Evolutionary conservation across 1,140 invertebrate genomes (phyloP).

Genomic region (Alviniconcha marisindica): DNA sequence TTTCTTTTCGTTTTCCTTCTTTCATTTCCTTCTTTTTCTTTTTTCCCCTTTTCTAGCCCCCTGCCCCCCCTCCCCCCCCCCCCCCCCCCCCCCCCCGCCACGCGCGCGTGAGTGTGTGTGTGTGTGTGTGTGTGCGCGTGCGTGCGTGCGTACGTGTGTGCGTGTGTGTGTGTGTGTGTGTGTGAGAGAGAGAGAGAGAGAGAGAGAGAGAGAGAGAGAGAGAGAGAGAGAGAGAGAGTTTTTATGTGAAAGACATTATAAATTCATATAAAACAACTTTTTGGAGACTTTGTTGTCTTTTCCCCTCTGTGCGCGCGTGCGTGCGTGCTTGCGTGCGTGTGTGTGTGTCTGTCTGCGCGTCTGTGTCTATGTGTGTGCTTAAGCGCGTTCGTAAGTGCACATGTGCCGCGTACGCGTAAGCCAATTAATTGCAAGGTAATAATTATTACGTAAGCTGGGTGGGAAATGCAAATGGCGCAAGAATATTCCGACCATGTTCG

Average conservation of each 20-base stretch:
- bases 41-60: neutral
- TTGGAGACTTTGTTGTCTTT: too few species aligned
- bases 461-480: too few species aligned
- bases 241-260: neutral
- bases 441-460: too few species aligned
- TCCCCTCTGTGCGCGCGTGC: neutral
- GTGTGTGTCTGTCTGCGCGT: neutral
- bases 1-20: neutral
- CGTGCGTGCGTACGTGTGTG: neutral
- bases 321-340: neutral
- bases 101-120: neutral
- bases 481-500: too few species aligned
- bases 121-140: constrained; percentile 19
- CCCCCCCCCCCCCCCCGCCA: neutral
- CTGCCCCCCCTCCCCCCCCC: neutral
- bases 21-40: neutral
- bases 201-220: neutral
- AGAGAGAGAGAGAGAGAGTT: neutral
- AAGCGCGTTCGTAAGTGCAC: neutral
- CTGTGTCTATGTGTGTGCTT: neutral
- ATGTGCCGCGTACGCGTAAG: neutral
- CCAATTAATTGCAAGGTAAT: too few species aligned
- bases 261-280: too few species aligned
- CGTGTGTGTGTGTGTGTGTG: neutral
- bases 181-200: neutral